phyloP scores from a whole-genome alignment of 1,140 invertebrate genomes.

The Meloidogyne floridensis region DNA sequence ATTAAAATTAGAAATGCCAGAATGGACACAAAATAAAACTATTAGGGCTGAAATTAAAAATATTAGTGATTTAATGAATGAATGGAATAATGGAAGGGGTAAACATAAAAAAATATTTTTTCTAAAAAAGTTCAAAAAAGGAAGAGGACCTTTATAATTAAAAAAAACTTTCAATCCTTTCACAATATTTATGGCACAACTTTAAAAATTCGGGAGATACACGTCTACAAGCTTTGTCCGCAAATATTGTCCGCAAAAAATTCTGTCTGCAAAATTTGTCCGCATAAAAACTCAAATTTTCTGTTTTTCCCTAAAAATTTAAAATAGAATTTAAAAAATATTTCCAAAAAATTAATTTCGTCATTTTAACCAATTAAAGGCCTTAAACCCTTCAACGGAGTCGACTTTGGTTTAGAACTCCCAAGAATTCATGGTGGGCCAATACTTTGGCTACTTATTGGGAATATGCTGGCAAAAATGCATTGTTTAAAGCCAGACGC shows the following conservation, averaged over 20 bases:
- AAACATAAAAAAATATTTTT: background rate
- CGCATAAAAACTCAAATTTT: background rate
- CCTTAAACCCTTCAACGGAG: slow-evolving; percentile 38
- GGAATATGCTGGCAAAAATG: slow-evolving; percentile 39
- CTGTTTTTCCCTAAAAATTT: no score
- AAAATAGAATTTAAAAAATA: background rate
- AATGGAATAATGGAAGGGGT: slow-evolving; percentile 26
- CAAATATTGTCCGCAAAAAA: slow-evolving; percentile 8
- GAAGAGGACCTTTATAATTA: background rate
- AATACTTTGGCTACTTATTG: slow-evolving; percentile 38
- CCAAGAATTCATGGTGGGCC: slow-evolving; percentile 41
- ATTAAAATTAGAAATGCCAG: slow-evolving; percentile 25
- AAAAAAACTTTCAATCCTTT: background rate
- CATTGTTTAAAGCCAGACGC: slow-evolving; percentile 26
- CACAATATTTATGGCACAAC: slow-evolving; percentile 10
- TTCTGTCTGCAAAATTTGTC: slow-evolving; percentile 1
- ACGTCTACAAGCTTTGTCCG: no score
- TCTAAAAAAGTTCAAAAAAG: slow-evolving; percentile 7
- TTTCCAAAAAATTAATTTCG: background rate
- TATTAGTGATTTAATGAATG: slow-evolving; percentile 22
- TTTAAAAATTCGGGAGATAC: no score
- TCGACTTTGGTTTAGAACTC: slow-evolving; percentile 46
- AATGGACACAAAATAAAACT: slow-evolving; percentile 33
- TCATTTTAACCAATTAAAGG: slow-evolving; percentile 26
- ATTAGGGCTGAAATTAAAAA: slow-evolving; percentile 20